A percentile compares a stretch with the other conserved stretches of the same genome.
Conservation (phyloP, 1,140 invertebrate species). For the Melipona quadrifasciata region DNA sequence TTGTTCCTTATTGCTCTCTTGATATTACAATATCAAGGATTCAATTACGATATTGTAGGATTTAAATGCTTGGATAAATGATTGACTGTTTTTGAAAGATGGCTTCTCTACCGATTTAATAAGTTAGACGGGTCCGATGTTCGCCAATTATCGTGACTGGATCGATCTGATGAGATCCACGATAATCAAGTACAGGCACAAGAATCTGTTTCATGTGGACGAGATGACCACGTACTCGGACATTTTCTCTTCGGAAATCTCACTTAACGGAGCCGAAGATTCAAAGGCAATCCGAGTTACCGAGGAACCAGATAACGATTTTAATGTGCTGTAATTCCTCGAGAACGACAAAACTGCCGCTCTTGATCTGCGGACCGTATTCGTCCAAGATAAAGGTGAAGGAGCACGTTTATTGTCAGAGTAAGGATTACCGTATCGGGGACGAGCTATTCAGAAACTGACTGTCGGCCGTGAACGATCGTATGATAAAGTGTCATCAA, state of each 20-base stretch:
- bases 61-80: conserved; percentile 72
- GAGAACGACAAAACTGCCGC: conserved; percentile 69
- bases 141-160: conserved; percentile 71
- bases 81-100: conserved; percentile 71
- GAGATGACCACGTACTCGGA: conserved; percentile 70
- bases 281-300: background rate
- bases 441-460: conserved; percentile 68
- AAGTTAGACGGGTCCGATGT: conserved; percentile 63
- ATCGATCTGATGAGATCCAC: conserved; percentile 66
- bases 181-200: conserved; percentile 65
- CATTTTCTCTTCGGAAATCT: conserved; percentile 31
- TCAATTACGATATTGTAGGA: conserved; percentile 32
- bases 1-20: background rate
- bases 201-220: conserved; percentile 71
- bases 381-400: conserved; percentile 16
- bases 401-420: conserved; percentile 61
- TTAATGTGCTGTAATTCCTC: conserved; percentile 71
- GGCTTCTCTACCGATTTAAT: conserved; percentile 63
- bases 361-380: conserved; percentile 68
- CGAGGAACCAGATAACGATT: conserved; percentile 49
- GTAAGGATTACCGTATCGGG: conserved; percentile 61
- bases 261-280: background rate
- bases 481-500: conserved; percentile 57
- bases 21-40: background rate
- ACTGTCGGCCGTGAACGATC: conserved; percentile 66